phyloP scores from a whole-genome alignment of 2,113 vertebrate species.

The Forbesichthys agassizii region DNA sequence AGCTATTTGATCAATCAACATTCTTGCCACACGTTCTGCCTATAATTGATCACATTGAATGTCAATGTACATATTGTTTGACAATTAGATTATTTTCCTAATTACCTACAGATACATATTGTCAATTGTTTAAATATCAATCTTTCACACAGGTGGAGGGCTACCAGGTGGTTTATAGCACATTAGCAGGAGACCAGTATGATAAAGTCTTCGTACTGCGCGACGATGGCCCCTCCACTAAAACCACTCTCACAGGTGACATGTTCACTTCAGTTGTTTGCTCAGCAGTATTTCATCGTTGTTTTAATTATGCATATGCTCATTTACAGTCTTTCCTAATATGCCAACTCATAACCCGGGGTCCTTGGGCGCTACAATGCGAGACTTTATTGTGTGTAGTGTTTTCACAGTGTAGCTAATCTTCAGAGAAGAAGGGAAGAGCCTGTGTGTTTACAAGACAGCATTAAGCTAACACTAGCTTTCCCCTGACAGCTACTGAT shows the following conservation, averaged over 20 bases:
- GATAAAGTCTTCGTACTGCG: conserved; percentile 86
- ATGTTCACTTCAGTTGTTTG: not conserved
- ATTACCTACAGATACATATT: not conserved
- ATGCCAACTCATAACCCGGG: not conserved
- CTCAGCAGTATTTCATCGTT: not conserved
- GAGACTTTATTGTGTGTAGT: not conserved
- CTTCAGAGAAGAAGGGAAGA: conserved; percentile 26
- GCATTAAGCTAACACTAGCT: conserved; percentile 42
- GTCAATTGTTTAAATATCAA: conserved; percentile 14
- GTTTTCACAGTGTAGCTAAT: conserved; percentile 25
- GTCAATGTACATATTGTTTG: too few species aligned
- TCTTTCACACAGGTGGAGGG: conserved; percentile 70
- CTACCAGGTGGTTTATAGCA: conserved; percentile 95
- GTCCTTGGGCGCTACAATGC: too few species aligned
- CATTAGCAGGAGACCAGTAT: conserved; percentile 92
- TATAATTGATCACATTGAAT: not conserved
- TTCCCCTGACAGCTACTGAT: conserved; percentile 46
- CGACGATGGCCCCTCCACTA: conserved; percentile 81
- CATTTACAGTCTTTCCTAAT: too few species aligned
- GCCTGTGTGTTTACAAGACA: conserved; percentile 44
- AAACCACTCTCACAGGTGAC: conserved; percentile 84
- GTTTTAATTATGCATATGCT: not conserved
- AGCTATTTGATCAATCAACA: not conserved
- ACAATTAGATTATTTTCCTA: not conserved
- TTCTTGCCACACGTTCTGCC: not conserved